A percentile compares a stretch with the other conserved stretches of the same genome.
phyloP scores from a whole-genome alignment of 2,888 invertebrate genomes.

The Miltochrista miniata region DNA sequence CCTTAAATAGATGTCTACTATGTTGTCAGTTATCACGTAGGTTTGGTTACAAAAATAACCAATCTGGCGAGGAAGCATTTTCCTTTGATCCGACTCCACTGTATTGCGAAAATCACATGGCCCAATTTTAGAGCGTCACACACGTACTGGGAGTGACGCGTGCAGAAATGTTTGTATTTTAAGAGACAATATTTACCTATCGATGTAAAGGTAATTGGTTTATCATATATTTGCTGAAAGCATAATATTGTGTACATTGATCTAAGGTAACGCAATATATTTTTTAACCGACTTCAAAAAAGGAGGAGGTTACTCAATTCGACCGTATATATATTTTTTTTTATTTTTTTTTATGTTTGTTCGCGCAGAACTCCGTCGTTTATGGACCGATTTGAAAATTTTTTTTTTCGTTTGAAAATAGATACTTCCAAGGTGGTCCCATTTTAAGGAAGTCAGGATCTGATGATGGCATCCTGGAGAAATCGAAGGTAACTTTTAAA shows the following conservation, averaged over 20 bases:
- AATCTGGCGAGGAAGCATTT: slow-evolving; percentile 11
- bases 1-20: slow-evolving; percentile 1
- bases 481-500: too few species aligned
- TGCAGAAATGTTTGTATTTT: background rate
- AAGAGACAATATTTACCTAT: slow-evolving; percentile 2
- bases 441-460: too few species aligned
- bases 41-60: slow-evolving; percentile 17
- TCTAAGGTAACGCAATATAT: slow-evolving; percentile 5
- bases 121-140: slow-evolving; percentile 14
- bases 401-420: too few species aligned
- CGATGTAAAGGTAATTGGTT: slow-evolving; percentile 5
- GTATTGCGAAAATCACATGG: slow-evolving; percentile 16
- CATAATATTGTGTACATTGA: slow-evolving; percentile 7
- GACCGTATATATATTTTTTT: too few species aligned
- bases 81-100: slow-evolving; percentile 25
- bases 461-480: too few species aligned
- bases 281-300: too few species aligned
- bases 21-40: background rate
- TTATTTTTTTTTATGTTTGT: too few species aligned
- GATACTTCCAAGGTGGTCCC: too few species aligned
- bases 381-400: too few species aligned
- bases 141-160: background rate
- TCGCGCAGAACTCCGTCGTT: too few species aligned
- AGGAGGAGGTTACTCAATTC: too few species aligned
- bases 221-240: slow-evolving; percentile 1